Evolutionary conservation across 2,797 vertebrate genomes (phyloP).

Genomic region (Otus scops): DNA sequence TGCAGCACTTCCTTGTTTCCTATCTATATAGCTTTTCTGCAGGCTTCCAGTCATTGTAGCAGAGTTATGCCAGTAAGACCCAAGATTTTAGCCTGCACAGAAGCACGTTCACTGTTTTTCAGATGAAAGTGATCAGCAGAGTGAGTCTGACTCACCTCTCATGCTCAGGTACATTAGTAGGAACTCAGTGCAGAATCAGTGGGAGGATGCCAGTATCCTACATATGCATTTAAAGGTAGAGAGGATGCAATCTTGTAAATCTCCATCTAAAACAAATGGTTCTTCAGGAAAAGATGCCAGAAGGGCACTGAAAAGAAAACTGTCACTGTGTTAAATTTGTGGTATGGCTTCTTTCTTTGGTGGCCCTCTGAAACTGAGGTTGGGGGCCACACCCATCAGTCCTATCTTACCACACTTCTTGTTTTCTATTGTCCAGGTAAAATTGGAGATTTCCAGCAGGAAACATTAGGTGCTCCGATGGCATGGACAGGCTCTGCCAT

Average conservation of each 20-base stretch:
- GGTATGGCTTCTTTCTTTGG: background rate
- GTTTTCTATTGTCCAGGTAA: background rate
- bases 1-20: background rate
- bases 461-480: background rate
- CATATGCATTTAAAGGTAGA: background rate
- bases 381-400: background rate
- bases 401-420: fast-evolving
- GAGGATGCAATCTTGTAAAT: background rate
- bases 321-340: background rate
- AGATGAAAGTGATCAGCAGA: background rate
- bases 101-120: background rate
- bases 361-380: background rate
- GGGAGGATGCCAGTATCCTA: background rate
- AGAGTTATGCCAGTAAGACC: background rate
- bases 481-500: background rate
- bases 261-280: background rate
- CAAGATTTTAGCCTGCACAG: background rate
- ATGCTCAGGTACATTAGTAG: background rate
- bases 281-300: background rate
- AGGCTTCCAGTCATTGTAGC: background rate
- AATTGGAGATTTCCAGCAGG: background rate
- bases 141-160: background rate
- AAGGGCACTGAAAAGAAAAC: background rate
- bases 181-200: background rate
- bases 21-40: background rate